Evolutionary conservation across 2,797 vertebrate genomes (phyloP).

Genomic region (Leptodactylus fallax): DNA sequence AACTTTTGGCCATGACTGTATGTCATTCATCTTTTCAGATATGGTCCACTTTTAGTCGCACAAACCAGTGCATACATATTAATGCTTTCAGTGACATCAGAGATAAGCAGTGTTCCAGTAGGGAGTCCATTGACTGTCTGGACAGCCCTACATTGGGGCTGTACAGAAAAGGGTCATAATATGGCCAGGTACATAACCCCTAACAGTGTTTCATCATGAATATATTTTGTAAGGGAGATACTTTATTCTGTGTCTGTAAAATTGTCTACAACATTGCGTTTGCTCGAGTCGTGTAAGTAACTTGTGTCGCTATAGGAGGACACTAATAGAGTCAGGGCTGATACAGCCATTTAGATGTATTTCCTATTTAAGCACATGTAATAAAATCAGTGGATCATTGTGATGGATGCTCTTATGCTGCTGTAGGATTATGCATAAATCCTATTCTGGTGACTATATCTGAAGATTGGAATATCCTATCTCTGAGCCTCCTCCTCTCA

Average conservation of each 20-base stretch:
- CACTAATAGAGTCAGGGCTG: neutral
- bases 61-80: no score
- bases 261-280: neutral
- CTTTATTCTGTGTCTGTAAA: neutral
- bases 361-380: neutral
- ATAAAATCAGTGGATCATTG: conserved; percentile 17
- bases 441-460: neutral
- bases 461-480: conserved; percentile 8
- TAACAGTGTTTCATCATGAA: neutral
- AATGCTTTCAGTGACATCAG: no score
- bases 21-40: no score
- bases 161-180: neutral
- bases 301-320: neutral
- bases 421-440: conserved; percentile 23
- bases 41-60: no score
- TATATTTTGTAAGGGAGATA: neutral
- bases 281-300: neutral
- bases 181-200: neutral
- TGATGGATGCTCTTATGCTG: neutral
- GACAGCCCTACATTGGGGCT: no score
- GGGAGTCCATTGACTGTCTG: neutral
- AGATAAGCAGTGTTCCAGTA: neutral
- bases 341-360: neutral
- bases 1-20: no score
- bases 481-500: neutral